Conservation (phyloP, 2,797 vertebrate genomes). For the Sorex maritimensis region DNA sequence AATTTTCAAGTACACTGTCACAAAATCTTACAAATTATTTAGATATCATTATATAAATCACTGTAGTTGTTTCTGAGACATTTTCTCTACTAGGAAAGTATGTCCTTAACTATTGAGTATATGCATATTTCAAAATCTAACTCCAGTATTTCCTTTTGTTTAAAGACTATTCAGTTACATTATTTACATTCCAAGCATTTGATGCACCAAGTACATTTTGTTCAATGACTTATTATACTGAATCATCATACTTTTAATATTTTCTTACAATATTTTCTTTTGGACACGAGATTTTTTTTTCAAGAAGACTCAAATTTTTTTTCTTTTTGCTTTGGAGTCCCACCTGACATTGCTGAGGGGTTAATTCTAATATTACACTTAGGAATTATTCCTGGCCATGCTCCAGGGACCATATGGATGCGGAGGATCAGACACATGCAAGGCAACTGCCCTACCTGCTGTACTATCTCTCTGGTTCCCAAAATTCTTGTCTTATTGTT, state of each 20-base stretch:
- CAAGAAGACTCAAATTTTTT: too few relatives aligned
- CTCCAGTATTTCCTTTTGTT: conserved; percentile 12
- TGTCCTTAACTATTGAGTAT: conserved; percentile 41
- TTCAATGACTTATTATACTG: background rate
- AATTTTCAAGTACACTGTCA: background rate
- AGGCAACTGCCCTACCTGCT: too few relatives aligned
- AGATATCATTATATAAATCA: background rate
- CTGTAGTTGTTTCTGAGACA: background rate
- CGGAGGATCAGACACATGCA: too few relatives aligned
- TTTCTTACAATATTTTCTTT: background rate
- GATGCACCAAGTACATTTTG: background rate
- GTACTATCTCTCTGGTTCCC: too few relatives aligned
- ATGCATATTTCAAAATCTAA: background rate
- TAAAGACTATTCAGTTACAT: background rate
- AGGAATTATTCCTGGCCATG: too few relatives aligned
- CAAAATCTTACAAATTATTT: conserved; percentile 26
- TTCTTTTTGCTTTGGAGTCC: too few relatives aligned
- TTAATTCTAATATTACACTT: too few relatives aligned
- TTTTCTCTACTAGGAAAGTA: conserved; percentile 31
- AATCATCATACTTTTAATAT: background rate
- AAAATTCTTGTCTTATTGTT: too few relatives aligned
- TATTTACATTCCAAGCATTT: background rate
- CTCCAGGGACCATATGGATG: too few relatives aligned
- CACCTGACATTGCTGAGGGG: too few relatives aligned
- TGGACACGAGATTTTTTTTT: conserved; percentile 9